phyloP scores from a whole-genome alignment of 2,113 vertebrate species.

The Tautogolabrus adspersus region DNA sequence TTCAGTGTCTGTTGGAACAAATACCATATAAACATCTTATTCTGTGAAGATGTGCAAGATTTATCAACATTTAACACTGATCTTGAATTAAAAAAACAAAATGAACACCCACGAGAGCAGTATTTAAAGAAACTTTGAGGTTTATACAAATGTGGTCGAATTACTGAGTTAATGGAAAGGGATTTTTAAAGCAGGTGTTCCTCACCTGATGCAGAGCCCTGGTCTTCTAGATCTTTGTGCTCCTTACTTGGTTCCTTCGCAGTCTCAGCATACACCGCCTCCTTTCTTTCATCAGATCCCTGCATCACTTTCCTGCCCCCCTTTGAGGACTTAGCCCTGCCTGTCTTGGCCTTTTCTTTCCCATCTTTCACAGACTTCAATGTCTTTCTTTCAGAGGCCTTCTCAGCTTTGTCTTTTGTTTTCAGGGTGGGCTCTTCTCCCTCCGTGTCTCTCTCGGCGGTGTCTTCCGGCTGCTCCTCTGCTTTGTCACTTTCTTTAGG shows the following conservation, averaged over 20 bases:
- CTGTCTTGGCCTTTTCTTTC: slow-evolving; percentile 21
- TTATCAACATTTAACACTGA: too few relatives aligned
- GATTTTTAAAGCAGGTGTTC: not conserved
- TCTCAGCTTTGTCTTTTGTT: slow-evolving; percentile 24
- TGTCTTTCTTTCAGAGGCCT: slow-evolving; percentile 8
- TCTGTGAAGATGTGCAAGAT: too few relatives aligned
- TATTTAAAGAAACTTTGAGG: not conserved
- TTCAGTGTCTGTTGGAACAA: slow-evolving; percentile 7
- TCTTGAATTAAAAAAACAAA: not conserved
- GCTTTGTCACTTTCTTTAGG: slow-evolving; percentile 17
- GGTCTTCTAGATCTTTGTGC: slow-evolving; percentile 1
- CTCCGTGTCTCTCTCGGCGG: not conserved
- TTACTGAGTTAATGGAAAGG: too few relatives aligned
- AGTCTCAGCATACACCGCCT: not conserved
- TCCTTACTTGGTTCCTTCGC: not conserved
- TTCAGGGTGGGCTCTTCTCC: not conserved
- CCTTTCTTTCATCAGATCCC: not conserved
- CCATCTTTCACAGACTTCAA: slow-evolving; percentile 3
- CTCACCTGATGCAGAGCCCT: slow-evolving; percentile 44
- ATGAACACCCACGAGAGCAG: too few relatives aligned
- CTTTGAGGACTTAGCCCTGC: slow-evolving; percentile 12
- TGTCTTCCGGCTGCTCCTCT: slow-evolving; percentile 14
- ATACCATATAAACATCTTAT: not conserved
- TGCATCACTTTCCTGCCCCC: not conserved
- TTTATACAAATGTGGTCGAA: not conserved